phyloP scores from a whole-genome alignment of 1,140 invertebrate species.

The Bombyx mori region ASM3026992v2 NC_085119.1:9161001-9161500 shows the following conservation, averaged over 20 bases:
- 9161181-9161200: slow-evolving; percentile 50
- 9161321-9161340: slow-evolving; percentile 66
- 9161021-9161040: slow-evolving; percentile 33
- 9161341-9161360: slow-evolving; percentile 59
- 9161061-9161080: slow-evolving; percentile 26
- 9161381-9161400: slow-evolving; percentile 52
- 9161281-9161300: background rate
- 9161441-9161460: slow-evolving; percentile 47
- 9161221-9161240: slow-evolving; percentile 39
- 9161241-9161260: slow-evolving; percentile 6
- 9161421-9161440: slow-evolving; percentile 38
- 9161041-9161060: slow-evolving; percentile 61
- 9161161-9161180: slow-evolving; percentile 43
- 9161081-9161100: slow-evolving; percentile 45
- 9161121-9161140: slow-evolving; percentile 34
- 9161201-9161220: slow-evolving; percentile 52
- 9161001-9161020: slow-evolving; percentile 1
- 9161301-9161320: slow-evolving; percentile 15
- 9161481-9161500: no score
- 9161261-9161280: background rate
- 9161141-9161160: slow-evolving; percentile 29
- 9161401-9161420: slow-evolving; percentile 52
- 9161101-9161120: slow-evolving; percentile 48
- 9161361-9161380: slow-evolving; percentile 56
- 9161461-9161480: background rate